These are phyloP conservation scores for Falcaria lacertinaria DNA, from an alignment of 2,888 invertebrate genomes.

Conservation along the genomic window DNA sequence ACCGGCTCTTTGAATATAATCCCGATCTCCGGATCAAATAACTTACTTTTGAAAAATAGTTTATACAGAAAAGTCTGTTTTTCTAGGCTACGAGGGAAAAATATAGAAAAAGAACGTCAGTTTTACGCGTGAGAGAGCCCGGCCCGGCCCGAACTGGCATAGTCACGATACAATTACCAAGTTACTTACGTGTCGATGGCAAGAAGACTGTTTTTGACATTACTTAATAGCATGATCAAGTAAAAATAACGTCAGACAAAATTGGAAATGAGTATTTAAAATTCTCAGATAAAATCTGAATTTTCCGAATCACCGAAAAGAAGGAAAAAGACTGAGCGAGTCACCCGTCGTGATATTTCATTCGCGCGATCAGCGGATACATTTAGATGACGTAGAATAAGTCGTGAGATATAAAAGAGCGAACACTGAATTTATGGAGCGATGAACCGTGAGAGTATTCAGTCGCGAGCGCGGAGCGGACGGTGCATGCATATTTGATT, in stretches of 20 bases:
- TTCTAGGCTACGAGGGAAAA: conserved; percentile 1
- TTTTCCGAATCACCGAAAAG: conserved; percentile 7
- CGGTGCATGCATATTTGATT: conserved; percentile 72
- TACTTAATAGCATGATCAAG: conserved; percentile 20
- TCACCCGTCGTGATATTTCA: conserved; percentile 40
- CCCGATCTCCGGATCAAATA: not conserved
- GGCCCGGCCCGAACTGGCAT: conserved; percentile 32
- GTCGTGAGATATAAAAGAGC: conserved; percentile 50
- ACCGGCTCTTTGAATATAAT: too few relatives aligned
- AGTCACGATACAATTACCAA: conserved; percentile 53
- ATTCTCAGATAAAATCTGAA: not conserved
- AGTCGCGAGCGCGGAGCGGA: conserved; percentile 18
- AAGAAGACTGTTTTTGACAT: conserved; percentile 38
- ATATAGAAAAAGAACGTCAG: conserved; percentile 19
- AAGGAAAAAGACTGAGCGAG: conserved; percentile 4
- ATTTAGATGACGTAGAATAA: conserved; percentile 47
- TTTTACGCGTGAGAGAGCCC: conserved; percentile 31
- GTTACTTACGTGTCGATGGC: conserved; percentile 26
- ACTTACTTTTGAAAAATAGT: not conserved
- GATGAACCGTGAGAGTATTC: conserved; percentile 54
- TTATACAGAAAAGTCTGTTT: not conserved
- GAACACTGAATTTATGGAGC: conserved; percentile 56
- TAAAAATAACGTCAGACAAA: conserved; percentile 8
- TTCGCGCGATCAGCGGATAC: conserved; percentile 44
- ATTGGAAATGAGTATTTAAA: not conserved